Evolutionary conservation across 1,140 invertebrate species (phyloP).

Genomic region (Zaprionus taronus): DNA sequence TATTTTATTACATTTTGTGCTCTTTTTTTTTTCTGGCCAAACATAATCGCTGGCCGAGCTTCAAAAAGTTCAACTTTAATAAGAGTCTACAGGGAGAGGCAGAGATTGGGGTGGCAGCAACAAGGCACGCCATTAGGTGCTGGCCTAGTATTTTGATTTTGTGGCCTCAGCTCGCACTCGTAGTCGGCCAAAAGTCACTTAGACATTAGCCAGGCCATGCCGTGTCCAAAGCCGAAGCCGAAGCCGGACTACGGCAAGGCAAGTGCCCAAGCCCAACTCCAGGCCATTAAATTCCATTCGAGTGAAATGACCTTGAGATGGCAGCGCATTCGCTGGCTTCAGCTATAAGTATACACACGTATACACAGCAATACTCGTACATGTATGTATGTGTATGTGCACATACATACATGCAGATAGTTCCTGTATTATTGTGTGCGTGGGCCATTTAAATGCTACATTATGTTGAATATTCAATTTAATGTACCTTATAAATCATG

Average conservation of each 20-base stretch:
- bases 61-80: constrained; percentile 57
- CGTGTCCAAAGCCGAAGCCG: neutral
- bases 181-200: constrained; percentile 42
- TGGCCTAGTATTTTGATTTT: constrained; percentile 45
- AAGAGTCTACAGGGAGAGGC: neutral
- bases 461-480: constrained; percentile 82
- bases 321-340: constrained; percentile 24
- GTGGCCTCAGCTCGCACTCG: constrained; percentile 22
- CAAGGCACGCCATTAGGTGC: constrained; percentile 40
- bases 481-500: constrained; percentile 81
- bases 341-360: neutral
- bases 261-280: constrained; percentile 3
- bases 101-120: neutral
- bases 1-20: constrained; percentile 1
- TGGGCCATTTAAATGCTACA: constrained; percentile 79
- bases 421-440: constrained; percentile 50
- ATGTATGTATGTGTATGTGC: neutral
- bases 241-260: neutral
- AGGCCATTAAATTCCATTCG: constrained; percentile 37
- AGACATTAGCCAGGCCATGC: constrained; percentile 33
- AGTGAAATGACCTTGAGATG: constrained; percentile 43
- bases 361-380: too few relatives aligned
- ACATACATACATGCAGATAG: constrained; percentile 18
- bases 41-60: constrained; percentile 51
- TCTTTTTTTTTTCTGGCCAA: constrained; percentile 9